Conservation (phyloP, 2,113 vertebrate species). For the Dendrocopos noguchii region DNA sequence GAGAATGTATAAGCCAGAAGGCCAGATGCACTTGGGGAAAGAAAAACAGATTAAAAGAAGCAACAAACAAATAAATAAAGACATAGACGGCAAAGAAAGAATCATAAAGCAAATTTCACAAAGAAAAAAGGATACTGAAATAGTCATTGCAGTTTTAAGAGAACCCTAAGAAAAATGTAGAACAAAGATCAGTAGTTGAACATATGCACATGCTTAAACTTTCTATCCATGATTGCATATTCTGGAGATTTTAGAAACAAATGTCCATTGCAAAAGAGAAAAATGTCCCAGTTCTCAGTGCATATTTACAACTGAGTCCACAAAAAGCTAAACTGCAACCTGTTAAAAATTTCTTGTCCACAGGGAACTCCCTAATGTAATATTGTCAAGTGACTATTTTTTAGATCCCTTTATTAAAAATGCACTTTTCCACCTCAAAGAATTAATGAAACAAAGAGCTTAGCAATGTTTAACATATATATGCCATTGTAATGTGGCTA, state of each 20-base stretch:
- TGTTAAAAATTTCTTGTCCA: background rate
- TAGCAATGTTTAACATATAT: background rate
- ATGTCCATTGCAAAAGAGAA: background rate
- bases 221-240: background rate
- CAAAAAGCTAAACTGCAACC: background rate
- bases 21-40: background rate
- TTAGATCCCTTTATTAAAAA: background rate
- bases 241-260: background rate
- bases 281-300: background rate
- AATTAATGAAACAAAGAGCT: background rate
- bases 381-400: background rate
- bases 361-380: background rate
- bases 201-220: background rate
- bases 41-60: background rate
- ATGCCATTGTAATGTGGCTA: background rate
- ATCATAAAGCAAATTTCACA: background rate
- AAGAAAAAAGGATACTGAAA: background rate
- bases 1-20: background rate
- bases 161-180: background rate
- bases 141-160: background rate
- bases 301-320: background rate
- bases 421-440: background rate
- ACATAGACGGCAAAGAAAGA: background rate
- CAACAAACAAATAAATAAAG: background rate
- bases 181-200: background rate